phyloP scores from a whole-genome alignment of 2,797 vertebrate genomes.

The Apodemus agrarius region DNA sequence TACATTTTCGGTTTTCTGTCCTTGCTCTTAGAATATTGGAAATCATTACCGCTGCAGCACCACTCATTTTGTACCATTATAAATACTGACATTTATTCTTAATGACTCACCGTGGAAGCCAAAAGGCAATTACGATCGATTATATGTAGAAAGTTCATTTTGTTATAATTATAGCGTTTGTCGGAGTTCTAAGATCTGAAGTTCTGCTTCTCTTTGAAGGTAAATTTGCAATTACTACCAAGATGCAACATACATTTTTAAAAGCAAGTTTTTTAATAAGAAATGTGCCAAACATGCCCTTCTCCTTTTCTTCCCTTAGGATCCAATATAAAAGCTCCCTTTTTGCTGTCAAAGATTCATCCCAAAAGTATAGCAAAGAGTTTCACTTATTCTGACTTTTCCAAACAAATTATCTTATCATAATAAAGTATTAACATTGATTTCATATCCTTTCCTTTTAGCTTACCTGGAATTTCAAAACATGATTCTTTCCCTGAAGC shows the following conservation, averaged over 20 bases:
- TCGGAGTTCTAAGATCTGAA: slow-evolving; percentile 41
- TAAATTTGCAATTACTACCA: slow-evolving; percentile 26
- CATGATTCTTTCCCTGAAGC: slow-evolving; percentile 16
- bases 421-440: slow-evolving; percentile 36
- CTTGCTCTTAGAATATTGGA: slow-evolving; percentile 66
- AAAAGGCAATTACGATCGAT: slow-evolving; percentile 72
- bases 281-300: neutral
- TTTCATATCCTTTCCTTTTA: slow-evolving; percentile 49
- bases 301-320: neutral
- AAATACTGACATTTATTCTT: slow-evolving; percentile 75
- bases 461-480: slow-evolving; percentile 46
- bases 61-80: slow-evolving; percentile 70
- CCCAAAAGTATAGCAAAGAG: neutral
- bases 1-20: slow-evolving; percentile 63
- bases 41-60: slow-evolving; percentile 74
- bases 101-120: slow-evolving; percentile 71
- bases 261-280: slow-evolving; percentile 27
- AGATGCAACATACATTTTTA: slow-evolving; percentile 38
- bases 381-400: slow-evolving; percentile 27
- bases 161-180: slow-evolving; percentile 57
- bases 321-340: neutral
- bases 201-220: slow-evolving; percentile 18
- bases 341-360: neutral
- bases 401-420: slow-evolving; percentile 39
- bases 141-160: slow-evolving; percentile 64